Evolutionary conservation across 2,797 vertebrate genomes (phyloP).

Genomic region (Periparus ater): DNA sequence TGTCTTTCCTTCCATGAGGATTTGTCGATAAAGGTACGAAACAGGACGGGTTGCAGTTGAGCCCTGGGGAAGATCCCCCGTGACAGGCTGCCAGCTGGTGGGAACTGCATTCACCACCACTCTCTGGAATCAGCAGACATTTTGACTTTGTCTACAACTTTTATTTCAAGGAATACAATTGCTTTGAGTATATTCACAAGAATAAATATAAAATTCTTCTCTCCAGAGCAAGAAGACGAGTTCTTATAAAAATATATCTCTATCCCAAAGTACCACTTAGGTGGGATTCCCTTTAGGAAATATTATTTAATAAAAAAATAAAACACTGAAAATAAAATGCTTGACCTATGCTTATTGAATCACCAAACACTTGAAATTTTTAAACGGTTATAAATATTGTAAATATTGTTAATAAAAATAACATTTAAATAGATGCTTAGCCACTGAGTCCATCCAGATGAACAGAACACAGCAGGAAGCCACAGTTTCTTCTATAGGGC

Average conservation of each 20-base stretch:
- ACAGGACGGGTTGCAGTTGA: not conserved
- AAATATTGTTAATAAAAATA: constrained; percentile 77
- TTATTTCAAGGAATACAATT: constrained; percentile 39
- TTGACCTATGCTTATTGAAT: constrained; percentile 66
- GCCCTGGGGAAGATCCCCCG: not conserved
- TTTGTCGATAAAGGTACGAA: fast-evolving
- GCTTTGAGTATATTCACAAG: constrained; percentile 57
- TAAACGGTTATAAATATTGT: constrained; percentile 76
- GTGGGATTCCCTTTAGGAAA: constrained; percentile 14
- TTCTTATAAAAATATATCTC: constrained; percentile 75
- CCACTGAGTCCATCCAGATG: not conserved
- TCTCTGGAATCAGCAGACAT: not conserved
- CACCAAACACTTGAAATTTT: constrained; percentile 53
- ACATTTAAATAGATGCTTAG: constrained; percentile 34
- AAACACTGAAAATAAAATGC: constrained; percentile 70
- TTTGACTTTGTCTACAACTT: constrained; percentile 8
- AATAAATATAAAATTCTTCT: constrained; percentile 68
- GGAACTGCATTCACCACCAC: not conserved
- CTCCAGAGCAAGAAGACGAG: constrained; percentile 35
- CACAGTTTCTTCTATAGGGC: constrained; percentile 27
- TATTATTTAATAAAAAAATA: constrained; percentile 65
- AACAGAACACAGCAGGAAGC: not conserved
- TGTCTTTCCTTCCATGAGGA: not conserved
- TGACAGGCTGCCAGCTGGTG: not conserved
- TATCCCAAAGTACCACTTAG: constrained; percentile 26